These are phyloP conservation scores for Aquatica leii DNA, from an alignment of 2,888 invertebrate genomes.

Conservation along the genomic window DNA sequence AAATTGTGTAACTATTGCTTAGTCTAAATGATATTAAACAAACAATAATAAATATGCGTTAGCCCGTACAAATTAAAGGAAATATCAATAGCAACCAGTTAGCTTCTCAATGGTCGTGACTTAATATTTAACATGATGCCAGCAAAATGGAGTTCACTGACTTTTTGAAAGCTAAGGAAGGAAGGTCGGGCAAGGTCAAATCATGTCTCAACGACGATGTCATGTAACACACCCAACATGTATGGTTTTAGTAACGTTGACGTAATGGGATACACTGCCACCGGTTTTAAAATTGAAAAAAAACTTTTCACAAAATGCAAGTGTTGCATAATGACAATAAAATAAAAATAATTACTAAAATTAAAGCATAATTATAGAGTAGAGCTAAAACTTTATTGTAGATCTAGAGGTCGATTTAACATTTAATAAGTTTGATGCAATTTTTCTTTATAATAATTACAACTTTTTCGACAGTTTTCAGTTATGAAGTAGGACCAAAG, in stretches of 20 bases:
- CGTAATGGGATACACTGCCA: conserved; percentile 9
- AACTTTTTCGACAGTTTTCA: too few relatives aligned
- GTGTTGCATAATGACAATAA: too few relatives aligned
- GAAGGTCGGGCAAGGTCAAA: conserved; percentile 35
- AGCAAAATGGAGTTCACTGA: conserved; percentile 23
- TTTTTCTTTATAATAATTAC: too few relatives aligned
- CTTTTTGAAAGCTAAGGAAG: conserved; percentile 17
- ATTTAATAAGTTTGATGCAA: too few relatives aligned
- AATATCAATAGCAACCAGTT: conserved; percentile 26
- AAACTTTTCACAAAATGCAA: not conserved
- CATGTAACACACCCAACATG: conserved; percentile 26
- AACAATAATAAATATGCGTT: too few relatives aligned
- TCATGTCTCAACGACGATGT: conserved; percentile 16
- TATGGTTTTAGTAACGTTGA: conserved; percentile 14
- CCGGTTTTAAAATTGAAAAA: not conserved
- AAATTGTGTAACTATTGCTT: too few relatives aligned
- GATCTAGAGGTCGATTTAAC: too few relatives aligned
- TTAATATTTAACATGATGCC: conserved; percentile 24
- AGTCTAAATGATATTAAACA: too few relatives aligned
- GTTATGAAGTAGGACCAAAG: too few relatives aligned
- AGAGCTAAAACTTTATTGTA: too few relatives aligned
- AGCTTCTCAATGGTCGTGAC: conserved; percentile 27
- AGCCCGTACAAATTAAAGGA: conserved; percentile 23
- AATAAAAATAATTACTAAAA: too few relatives aligned
- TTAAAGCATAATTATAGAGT: too few relatives aligned